Evolutionary conservation across 2,797 vertebrate species (phyloP).

Genomic region (Prunella strophiata): DNA sequence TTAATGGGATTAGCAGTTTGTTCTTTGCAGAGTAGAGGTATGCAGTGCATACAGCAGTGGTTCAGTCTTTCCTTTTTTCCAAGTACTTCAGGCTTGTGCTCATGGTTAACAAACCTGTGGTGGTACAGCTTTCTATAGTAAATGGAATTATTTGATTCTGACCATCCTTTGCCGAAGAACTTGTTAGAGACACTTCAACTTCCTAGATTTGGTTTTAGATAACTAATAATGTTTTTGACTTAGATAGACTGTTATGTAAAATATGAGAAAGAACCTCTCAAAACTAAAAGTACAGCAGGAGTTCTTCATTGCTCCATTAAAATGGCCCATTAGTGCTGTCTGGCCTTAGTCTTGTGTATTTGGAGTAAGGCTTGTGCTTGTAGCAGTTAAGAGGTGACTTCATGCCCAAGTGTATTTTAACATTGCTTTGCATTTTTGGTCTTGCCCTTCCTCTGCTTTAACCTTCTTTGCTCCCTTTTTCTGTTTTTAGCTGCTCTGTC

Average conservation of each 20-base stretch:
- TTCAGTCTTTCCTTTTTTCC: not conserved
- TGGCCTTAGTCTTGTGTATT: not conserved
- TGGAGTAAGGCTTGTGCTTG: not conserved
- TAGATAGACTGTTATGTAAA: not conserved
- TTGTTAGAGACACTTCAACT: not conserved
- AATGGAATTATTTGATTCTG: not conserved
- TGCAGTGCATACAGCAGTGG: not conserved
- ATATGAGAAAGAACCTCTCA: not conserved
- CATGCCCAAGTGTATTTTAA: not conserved
- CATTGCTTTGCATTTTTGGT: not conserved
- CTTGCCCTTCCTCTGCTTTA: slow-evolving; percentile 23
- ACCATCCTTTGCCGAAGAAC: not conserved
- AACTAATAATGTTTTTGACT: not conserved
- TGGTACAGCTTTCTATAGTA: not conserved
- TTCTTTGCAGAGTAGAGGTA: not conserved
- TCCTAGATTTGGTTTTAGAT: not conserved
- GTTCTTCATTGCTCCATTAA: not conserved
- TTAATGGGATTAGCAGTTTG: not conserved
- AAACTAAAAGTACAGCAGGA: not conserved
- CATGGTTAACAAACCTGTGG: not conserved
- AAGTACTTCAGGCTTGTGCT: not conserved
- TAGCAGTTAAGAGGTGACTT: not conserved
- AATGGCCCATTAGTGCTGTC: not conserved
- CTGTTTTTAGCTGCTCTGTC: slow-evolving; percentile 53
- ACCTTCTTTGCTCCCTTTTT: slow-evolving; percentile 46